Percentiles rank a stretch among this genome's conserved stretches.
Evolutionary conservation across 2,888 invertebrate genomes (phyloP).

Genomic region (Ligdia adustata): DNA sequence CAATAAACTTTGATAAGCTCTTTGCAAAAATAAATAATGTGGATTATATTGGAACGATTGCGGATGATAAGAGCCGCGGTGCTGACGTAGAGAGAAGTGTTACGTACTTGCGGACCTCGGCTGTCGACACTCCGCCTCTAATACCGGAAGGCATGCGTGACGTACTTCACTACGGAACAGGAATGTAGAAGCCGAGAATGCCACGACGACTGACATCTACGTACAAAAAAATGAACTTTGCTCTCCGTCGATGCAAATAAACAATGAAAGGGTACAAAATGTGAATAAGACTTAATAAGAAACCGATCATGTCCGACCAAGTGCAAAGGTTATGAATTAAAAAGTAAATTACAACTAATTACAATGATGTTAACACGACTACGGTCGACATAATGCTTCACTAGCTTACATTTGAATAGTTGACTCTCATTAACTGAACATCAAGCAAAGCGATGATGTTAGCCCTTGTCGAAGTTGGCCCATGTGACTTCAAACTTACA

Average conservation of each 20-base stretch:
- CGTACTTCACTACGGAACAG: conserved; percentile 49
- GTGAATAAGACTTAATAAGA: conserved; percentile 2
- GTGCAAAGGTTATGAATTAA: conserved; percentile 42
- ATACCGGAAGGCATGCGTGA: conserved; percentile 55
- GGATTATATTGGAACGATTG: conserved; percentile 20
- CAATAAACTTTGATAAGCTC: conserved; percentile 29
- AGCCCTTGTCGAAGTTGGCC: no score
- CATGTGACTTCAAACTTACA: no score
- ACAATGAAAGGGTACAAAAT: background rate
- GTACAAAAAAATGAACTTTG: conserved; percentile 41
- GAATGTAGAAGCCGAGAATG: conserved; percentile 53
- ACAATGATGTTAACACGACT: conserved; percentile 44
- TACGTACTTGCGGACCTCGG: conserved; percentile 43
- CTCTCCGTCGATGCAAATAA: conserved; percentile 9
- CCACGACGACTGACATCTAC: conserved; percentile 36
- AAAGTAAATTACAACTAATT: conserved; percentile 59
- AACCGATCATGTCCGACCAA: conserved; percentile 28
- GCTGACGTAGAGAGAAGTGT: conserved; percentile 21
- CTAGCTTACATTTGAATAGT: conserved; percentile 55
- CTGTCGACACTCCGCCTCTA: conserved; percentile 37
- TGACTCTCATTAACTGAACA: conserved; percentile 58
- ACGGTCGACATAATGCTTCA: conserved; percentile 43
- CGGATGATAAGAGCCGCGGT: conserved; percentile 16
- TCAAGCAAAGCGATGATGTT: conserved; percentile 26
- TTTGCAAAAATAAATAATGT: conserved; percentile 34